Evolutionary conservation across 2,888 invertebrate genomes (phyloP).

Genomic region (Temnothorax unifasciatus): DNA sequence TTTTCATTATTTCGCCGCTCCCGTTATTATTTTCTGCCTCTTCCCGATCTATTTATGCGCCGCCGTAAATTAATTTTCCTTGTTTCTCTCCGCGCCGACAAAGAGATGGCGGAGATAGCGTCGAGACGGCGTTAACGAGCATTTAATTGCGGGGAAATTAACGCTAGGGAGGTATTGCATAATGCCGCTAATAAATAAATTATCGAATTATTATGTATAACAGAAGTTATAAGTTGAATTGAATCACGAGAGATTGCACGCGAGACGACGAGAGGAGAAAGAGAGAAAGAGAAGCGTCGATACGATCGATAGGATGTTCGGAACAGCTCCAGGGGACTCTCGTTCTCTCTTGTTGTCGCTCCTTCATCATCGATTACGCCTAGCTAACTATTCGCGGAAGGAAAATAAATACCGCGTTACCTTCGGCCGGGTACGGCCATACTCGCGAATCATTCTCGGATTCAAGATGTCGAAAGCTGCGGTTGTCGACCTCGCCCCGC

Average conservation of each 20-base stretch:
- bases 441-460: slow-evolving; percentile 44
- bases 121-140: slow-evolving; percentile 29
- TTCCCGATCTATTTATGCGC: slow-evolving; percentile 31
- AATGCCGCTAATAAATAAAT: slow-evolving; percentile 11
- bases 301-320: slow-evolving; percentile 38
- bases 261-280: not conserved
- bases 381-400: slow-evolving; percentile 41
- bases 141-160: slow-evolving; percentile 46
- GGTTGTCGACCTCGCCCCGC: slow-evolving; percentile 71
- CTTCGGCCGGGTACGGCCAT: slow-evolving; percentile 33
- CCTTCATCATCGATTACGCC: slow-evolving; percentile 32
- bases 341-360: slow-evolving; percentile 11
- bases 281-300: not conserved
- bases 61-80: slow-evolving; percentile 29
- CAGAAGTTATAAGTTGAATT: slow-evolving; percentile 18
- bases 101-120: slow-evolving; percentile 17
- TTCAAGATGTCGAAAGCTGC: slow-evolving; percentile 64
- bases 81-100: slow-evolving; percentile 25
- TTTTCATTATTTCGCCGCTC: slow-evolving; percentile 22
- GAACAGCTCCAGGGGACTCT: not conserved
- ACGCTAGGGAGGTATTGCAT: not conserved
- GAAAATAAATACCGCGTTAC: slow-evolving; percentile 51
- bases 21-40: not conserved
- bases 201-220: slow-evolving; percentile 28
- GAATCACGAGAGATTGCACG: slow-evolving; percentile 8